Evolutionary conservation across 2,113 vertebrate genomes (phyloP), one percentile per base, ranked within the genome.

Genomic region (Phalacrocorax carbo): DNA sequence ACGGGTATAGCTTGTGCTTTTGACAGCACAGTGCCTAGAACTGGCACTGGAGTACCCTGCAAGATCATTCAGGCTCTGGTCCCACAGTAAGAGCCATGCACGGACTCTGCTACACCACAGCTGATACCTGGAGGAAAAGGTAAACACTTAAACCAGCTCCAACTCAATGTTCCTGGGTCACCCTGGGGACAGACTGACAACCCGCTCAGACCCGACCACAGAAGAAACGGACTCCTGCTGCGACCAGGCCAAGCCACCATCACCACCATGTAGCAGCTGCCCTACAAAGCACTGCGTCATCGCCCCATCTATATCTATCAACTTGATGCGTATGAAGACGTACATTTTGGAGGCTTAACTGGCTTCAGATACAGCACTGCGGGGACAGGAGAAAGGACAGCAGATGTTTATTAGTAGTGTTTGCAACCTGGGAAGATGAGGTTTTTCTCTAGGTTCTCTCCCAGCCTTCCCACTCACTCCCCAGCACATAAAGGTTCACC

Each of bases 121-220:
- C 55, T 36, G 23, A 83, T 62, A 34, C 17, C 19, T 7, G 7
- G 1, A 87, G 32, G 38, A 34, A 32, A 57, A 49, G 14, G 25
- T 11, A 11, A 61, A 46, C 48, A 2, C 29, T 32, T 8, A 44
- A 64, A 42, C 5, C 76, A 86, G 30, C 52, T 73, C 54, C 4
- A 2, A 27, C 15, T 78, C 20, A 32, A 10, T 7, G 13, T 6
- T 12, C 4, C 6, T 42, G 40, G 5, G 29, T 22, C 7, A 1
- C 38, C 19, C 36, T 17, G 18, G 27, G 21, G 20, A 23, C 4
- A 27, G 34, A 38, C 29, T 7, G 10, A 23, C 7, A 19, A 52
- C 29, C 55, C 8, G 3, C 46, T 18, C 9, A 46, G 32, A 34
- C 15, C 10, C 9, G 34, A 1, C 9, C 1, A 0, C 2, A 25